Percentiles rank a stretch among this genome's conserved stretches.
Conservation (phyloP, 2,888 invertebrate species). For the Oligia fasciuncula region DNA sequence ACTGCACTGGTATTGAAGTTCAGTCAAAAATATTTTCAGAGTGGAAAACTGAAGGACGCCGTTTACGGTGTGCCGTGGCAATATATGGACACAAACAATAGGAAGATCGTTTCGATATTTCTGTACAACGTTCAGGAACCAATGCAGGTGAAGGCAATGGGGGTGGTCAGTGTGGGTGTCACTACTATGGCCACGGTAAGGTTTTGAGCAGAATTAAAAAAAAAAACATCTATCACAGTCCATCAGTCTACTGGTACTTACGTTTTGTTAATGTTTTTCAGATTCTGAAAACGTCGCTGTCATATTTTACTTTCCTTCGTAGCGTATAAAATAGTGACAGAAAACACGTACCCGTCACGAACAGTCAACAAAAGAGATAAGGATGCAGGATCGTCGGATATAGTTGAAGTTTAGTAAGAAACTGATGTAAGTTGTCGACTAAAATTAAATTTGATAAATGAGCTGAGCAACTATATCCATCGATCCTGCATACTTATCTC, state of each 20-base stretch:
- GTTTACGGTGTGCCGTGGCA: constrained; percentile 74
- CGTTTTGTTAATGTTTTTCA: constrained; percentile 51
- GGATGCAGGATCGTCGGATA: no score
- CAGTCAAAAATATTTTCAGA: constrained; percentile 60
- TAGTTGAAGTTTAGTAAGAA: no score
- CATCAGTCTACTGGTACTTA: background rate
- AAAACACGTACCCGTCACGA: no score
- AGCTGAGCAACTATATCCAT: no score
- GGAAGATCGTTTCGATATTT: constrained; percentile 63
- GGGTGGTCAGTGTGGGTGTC: constrained; percentile 69
- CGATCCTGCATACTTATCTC: no score
- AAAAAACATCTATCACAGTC: no score
- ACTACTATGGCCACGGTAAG: constrained; percentile 72
- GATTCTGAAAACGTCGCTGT: constrained; percentile 68
- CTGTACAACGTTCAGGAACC: constrained; percentile 68
- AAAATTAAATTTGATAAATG: no score
- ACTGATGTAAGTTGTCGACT: no score
- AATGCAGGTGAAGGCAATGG: constrained; percentile 68
- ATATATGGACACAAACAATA: constrained; percentile 68
- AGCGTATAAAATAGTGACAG: constrained; percentile 13
- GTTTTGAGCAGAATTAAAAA: background rate
- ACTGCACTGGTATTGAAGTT: background rate
- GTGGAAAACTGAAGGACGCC: constrained; percentile 65
- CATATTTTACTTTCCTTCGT: constrained; percentile 64
- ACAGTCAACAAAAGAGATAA: no score